Evolutionary conservation across 2,113 vertebrate genomes (phyloP).

Genomic region (Geococcyx californianus): DNA sequence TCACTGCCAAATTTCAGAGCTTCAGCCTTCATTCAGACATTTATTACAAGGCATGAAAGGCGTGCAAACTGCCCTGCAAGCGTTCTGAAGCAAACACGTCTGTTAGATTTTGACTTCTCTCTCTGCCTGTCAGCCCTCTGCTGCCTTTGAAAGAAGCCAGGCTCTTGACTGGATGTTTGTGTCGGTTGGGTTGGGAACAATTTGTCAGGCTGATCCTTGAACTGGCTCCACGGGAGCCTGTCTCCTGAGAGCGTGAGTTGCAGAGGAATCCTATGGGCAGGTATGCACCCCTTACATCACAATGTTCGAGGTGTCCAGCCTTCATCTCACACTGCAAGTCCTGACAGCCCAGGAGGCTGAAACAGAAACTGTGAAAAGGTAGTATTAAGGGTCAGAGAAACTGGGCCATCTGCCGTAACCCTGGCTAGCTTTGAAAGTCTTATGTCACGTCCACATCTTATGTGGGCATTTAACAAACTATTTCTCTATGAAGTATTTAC

Average conservation of each 20-base stretch:
- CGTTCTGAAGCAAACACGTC: not conserved
- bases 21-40: not conserved
- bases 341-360: not conserved
- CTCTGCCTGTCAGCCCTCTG: not conserved
- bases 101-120: not conserved
- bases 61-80: not conserved
- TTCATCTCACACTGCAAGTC: not conserved
- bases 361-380: not conserved
- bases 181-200: not conserved
- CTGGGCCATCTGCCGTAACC: not conserved
- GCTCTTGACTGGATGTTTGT: not conserved
- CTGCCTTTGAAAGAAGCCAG: not conserved
- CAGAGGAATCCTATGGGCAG: not conserved
- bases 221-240: not conserved
- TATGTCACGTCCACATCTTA: not conserved
- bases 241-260: not conserved
- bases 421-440: not conserved
- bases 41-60: slow-evolving; percentile 5
- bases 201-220: not conserved
- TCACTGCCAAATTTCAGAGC: not conserved
- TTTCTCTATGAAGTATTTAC: not conserved
- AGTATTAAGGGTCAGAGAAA: not conserved
- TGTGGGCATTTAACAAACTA: not conserved
- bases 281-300: rapidly evolving
- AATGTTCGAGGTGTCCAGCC: not conserved